phyloP scores from a whole-genome alignment of 2,888 invertebrate genomes.

The Ormia ochracea region DNA sequence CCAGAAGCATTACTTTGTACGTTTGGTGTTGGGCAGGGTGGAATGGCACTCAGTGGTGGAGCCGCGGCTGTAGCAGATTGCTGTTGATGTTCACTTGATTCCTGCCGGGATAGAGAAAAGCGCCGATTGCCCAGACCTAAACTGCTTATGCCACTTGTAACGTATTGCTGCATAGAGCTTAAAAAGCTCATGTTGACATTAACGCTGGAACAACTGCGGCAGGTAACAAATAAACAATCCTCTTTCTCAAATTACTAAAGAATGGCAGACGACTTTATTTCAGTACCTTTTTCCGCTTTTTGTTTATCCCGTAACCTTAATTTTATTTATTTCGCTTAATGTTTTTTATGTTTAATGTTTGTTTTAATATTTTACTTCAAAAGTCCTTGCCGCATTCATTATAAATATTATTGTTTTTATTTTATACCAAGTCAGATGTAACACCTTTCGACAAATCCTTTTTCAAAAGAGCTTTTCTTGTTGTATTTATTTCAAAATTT shows the following conservation, averaged over 20 bases:
- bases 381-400: not conserved
- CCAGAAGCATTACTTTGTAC: slow-evolving; percentile 28
- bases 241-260: not conserved
- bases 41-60: not conserved
- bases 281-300: not conserved
- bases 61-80: slow-evolving; percentile 28
- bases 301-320: not conserved
- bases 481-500: not conserved
- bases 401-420: slow-evolving; percentile 3
- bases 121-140: slow-evolving; percentile 86
- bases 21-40: slow-evolving; percentile 46
- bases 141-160: slow-evolving; percentile 90
- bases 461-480: not conserved
- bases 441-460: slow-evolving; percentile 4
- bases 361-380: not conserved
- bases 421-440: not conserved
- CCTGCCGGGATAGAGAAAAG: slow-evolving; percentile 83
- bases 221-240: not conserved
- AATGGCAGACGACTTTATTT: not conserved
- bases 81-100: slow-evolving; percentile 78
- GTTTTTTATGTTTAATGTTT: not conserved
- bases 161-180: slow-evolving; percentile 89
- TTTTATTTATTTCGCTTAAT: not conserved
- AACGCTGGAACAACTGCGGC: slow-evolving; percentile 36
- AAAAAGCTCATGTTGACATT: slow-evolving; percentile 87